Conservation (phyloP, 2,113 vertebrate species). For the Clarias gariepinus region DNA sequence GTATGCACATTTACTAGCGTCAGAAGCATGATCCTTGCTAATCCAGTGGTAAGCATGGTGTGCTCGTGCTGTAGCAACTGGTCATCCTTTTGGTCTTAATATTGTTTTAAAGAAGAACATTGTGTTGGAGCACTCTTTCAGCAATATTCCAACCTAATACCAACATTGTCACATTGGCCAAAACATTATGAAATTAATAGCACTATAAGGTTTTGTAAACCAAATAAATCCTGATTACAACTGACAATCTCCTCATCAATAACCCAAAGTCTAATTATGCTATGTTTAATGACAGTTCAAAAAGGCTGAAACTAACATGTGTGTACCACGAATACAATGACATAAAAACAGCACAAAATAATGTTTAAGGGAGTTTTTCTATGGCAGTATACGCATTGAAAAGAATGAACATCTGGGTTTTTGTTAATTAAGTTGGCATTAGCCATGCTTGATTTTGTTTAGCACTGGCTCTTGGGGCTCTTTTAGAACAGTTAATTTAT, state of each 20-base stretch:
- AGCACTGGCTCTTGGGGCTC: conserved; percentile 55
- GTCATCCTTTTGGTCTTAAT: no score
- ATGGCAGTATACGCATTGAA: conserved; percentile 55
- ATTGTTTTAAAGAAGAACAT: no score
- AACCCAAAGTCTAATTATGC: not conserved
- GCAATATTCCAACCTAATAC: no score
- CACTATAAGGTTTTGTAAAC: no score
- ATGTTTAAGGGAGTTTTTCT: conserved; percentile 47
- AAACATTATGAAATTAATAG: no score
- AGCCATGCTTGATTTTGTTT: conserved; percentile 64
- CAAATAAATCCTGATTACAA: not conserved
- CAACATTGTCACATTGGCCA: no score
- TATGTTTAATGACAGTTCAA: conserved; percentile 58
- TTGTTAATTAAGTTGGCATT: conserved; percentile 76
- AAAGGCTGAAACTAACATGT: conserved; percentile 54
- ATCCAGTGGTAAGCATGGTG: no score
- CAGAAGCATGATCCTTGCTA: no score
- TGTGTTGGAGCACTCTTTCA: no score
- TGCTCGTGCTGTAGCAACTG: no score
- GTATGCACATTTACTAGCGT: no score
- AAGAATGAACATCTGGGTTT: conserved; percentile 67
- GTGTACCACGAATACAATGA: conserved; percentile 58
- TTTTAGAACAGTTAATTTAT: conserved; percentile 68
- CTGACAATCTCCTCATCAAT: not conserved
- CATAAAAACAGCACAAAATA: conserved; percentile 55